Base-by-base conservation (phyloP, 2,797 vertebrate species). In the Anisognathus igniventris region DNA sequence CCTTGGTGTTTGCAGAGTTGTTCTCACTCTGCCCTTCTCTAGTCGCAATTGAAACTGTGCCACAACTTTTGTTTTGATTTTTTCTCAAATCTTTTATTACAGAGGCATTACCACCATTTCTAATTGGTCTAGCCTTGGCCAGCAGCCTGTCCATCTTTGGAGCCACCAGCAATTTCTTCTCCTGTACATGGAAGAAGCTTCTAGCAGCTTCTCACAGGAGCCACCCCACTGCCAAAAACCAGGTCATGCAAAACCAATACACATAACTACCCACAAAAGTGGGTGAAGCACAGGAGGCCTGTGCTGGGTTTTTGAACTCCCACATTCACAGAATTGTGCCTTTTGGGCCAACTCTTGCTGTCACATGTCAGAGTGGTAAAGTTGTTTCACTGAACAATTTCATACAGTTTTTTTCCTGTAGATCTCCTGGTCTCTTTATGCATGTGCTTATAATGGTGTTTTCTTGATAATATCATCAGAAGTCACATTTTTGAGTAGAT, bases 21-120 rank as follows among this genome's bases (percentile, higher is more conserved):
- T 10, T 67, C 19, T 67, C 37, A 28, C 12, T 60, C 15, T 0
- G 0, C 16, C 30, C 7, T 28, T 53, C 28, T 45, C 39, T 23
- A n/a, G 18, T 16, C 37, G 15, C n/a, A 44, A 2, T 1, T 50
- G 16, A 44, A 66, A 58, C 37, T 15, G 14, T 1, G 1, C 8
- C 5, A 9, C 6, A 28, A 19, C 6, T 37, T 66, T 74, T 51
- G 5, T 60, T 67, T 75, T n/a, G 2, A 20, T 51, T 67, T 60
- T 8, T n/a, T 28, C 28, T 45, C 12, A 44, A 45, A n/a, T 24
- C 12, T 67, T 42, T 45, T 45, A 24, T n/a, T 5, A 24, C 45
- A 21, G 45, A 53, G 8, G 6, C 2, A 3, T 53, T 53, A 6
- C 20, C 19, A 44, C 14, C 4, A 1, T 60, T 60, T 75, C 8